These are phyloP conservation scores for Phallusia fumigata DNA, from an alignment of 23 tunicate species.

Conservation along the genomic window DNA sequence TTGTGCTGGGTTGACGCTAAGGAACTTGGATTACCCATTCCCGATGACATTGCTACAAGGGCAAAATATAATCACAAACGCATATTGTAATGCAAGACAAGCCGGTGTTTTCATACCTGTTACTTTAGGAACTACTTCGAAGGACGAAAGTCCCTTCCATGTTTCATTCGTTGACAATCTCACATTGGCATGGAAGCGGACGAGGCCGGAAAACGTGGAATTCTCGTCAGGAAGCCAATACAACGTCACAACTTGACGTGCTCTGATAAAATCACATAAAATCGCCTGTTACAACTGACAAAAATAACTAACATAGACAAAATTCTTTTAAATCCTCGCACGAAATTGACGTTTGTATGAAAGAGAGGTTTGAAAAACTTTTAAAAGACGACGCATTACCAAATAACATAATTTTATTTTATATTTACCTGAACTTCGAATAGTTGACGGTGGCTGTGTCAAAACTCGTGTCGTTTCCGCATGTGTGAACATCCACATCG, in stretches of 20 bases:
- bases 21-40: too few species aligned
- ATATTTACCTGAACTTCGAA: conserved; percentile 16
- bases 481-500: conserved; percentile 10
- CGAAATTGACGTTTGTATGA: too few species aligned
- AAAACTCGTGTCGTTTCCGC: conserved; percentile 3
- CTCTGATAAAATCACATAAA: background rate
- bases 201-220: background rate
- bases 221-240: conserved; percentile 28
- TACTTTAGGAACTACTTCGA: conserved; percentile 34
- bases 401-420: background rate
- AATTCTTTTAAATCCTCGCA: too few species aligned
- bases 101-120: conserved; percentile 21
- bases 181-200: conserved; percentile 16
- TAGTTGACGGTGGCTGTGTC: conserved; percentile 17
- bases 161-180: background rate
- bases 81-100: too few species aligned
- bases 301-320: too few species aligned
- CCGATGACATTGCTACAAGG: too few species aligned
- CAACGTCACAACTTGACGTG: conserved; percentile 15
- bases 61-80: too few species aligned
- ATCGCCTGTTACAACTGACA: background rate
- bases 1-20: too few species aligned
- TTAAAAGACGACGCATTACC: too few species aligned
- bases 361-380: too few species aligned
- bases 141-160: conserved; percentile 17